phyloP scores from a whole-genome alignment of 2,888 invertebrate genomes.

The Ariolimax columbianus region DNA sequence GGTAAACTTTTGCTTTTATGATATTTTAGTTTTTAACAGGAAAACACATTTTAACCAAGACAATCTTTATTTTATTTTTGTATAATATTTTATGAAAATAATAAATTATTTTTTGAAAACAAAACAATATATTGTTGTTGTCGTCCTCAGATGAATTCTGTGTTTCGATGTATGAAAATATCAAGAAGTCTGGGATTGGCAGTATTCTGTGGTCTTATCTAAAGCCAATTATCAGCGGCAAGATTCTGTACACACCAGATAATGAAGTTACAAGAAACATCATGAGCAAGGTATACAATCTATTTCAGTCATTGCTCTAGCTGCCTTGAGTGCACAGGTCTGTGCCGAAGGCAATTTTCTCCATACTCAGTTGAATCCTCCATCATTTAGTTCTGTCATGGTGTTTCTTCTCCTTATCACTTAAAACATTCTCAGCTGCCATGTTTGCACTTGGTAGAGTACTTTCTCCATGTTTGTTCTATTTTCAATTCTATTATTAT shows the following conservation, averaged over 20 bases:
- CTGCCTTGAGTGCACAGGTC: neutral
- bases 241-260: slow-evolving; percentile 78
- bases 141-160: slow-evolving; percentile 66
- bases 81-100: neutral
- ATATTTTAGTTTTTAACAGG: too few species aligned
- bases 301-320: neutral
- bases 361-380: neutral
- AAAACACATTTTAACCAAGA: too few species aligned
- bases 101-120: too few species aligned
- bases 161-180: slow-evolving; percentile 63
- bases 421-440: too few species aligned
- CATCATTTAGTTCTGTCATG: neutral
- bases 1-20: too few species aligned
- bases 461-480: too few species aligned
- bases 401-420: too few species aligned
- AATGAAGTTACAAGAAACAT: slow-evolving; percentile 69
- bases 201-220: slow-evolving; percentile 78
- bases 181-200: slow-evolving; percentile 65
- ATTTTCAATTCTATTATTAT: too few species aligned
- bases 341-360: neutral
- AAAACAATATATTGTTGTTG: too few species aligned
- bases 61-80: neutral
- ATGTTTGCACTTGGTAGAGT: too few species aligned
- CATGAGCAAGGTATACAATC: slow-evolving; percentile 64
- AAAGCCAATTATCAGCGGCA: slow-evolving; percentile 78